phyloP scores from a whole-genome alignment of 1,140 invertebrate species.

The Zaprionus lachaisei region DNA sequence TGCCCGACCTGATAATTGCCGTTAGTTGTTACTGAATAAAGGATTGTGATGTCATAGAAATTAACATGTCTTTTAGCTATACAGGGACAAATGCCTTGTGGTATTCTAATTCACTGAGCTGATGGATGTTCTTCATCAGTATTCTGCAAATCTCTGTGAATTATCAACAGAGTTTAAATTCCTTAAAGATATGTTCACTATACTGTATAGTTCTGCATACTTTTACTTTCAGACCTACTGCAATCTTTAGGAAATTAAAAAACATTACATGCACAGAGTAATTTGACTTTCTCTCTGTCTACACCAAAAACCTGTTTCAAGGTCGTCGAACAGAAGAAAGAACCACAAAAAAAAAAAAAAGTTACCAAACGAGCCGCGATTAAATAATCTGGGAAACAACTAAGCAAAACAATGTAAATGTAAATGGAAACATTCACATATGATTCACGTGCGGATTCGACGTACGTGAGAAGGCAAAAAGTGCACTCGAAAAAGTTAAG shows the following conservation, averaged over 20 bases:
- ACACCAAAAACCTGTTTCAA: constrained; percentile 43
- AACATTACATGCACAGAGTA: constrained; percentile 47
- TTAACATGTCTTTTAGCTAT: not conserved
- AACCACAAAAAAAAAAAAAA: constrained; percentile 42
- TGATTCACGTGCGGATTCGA: constrained; percentile 1
- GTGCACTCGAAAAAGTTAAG: constrained; percentile 1
- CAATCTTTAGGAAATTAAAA: constrained; percentile 38
- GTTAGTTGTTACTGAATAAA: constrained; percentile 83
- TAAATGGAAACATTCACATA: constrained; percentile 54
- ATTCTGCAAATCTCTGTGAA: too few species aligned
- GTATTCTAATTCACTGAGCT: too few species aligned
- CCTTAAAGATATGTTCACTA: not conserved
- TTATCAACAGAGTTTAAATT: too few species aligned
- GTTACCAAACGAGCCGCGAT: constrained; percentile 27
- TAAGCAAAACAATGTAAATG: constrained; percentile 51
- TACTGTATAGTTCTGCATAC: too few species aligned
- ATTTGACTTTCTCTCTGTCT: constrained; percentile 60
- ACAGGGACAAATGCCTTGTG: not conserved
- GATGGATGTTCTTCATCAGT: too few species aligned
- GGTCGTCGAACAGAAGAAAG: constrained; percentile 57
- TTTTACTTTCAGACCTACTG: too few species aligned
- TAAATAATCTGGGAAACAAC: constrained; percentile 28
- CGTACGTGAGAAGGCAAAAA: not conserved
- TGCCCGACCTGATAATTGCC: constrained; percentile 74
- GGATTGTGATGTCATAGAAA: constrained; percentile 66